A percentile compares a stretch with the other conserved stretches of the same genome.
These are phyloP conservation scores for Gymnocephalus cernua DNA, from an alignment of 2,113 vertebrate genomes.

Conservation along the genomic window DNA sequence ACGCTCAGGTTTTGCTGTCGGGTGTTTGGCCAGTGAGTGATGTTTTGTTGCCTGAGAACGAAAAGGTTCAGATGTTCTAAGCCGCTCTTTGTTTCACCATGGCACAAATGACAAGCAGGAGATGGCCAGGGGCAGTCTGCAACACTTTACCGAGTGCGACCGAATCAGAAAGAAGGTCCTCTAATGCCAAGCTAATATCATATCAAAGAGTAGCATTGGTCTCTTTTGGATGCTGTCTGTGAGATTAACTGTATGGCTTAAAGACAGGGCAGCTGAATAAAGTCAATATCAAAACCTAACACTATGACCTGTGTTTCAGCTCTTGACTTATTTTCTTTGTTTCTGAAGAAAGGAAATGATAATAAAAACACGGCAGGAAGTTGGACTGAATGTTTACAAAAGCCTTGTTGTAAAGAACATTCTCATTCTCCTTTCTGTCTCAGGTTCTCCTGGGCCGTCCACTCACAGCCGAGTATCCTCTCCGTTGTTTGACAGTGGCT, in stretches of 20 bases:
- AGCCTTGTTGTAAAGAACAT: background rate
- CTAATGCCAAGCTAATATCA: slow-evolving; percentile 40
- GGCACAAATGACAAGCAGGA: slow-evolving; percentile 24
- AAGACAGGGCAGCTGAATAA: slow-evolving; percentile 35
- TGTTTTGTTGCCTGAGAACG: slow-evolving; percentile 24
- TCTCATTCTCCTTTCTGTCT: slow-evolving; percentile 19
- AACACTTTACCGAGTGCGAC: slow-evolving; percentile 44
- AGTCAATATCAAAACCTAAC: slow-evolving; percentile 22
- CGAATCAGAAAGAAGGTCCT: slow-evolving; percentile 25
- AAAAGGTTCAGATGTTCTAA: slow-evolving; percentile 36
- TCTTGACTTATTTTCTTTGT: background rate
- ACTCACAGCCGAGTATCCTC: slow-evolving; percentile 90
- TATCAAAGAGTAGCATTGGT: slow-evolving; percentile 46
- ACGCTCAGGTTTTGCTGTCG: slow-evolving; percentile 26
- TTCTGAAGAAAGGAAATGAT: slow-evolving; percentile 11
- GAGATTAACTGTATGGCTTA: background rate
- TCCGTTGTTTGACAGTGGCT: slow-evolving; percentile 93
- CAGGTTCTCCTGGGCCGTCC: slow-evolving; percentile 91
- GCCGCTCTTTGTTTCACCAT: slow-evolving; percentile 30
- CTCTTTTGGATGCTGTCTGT: slow-evolving; percentile 33
- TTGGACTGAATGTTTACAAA: slow-evolving; percentile 21
- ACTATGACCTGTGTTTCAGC: background rate
- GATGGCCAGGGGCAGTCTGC: slow-evolving; percentile 33
- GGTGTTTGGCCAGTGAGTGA: slow-evolving; percentile 2
- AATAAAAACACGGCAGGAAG: background rate